Evolutionary conservation across 2,888 invertebrate species (phyloP).

Genomic region (Phengaris arion): DNA sequence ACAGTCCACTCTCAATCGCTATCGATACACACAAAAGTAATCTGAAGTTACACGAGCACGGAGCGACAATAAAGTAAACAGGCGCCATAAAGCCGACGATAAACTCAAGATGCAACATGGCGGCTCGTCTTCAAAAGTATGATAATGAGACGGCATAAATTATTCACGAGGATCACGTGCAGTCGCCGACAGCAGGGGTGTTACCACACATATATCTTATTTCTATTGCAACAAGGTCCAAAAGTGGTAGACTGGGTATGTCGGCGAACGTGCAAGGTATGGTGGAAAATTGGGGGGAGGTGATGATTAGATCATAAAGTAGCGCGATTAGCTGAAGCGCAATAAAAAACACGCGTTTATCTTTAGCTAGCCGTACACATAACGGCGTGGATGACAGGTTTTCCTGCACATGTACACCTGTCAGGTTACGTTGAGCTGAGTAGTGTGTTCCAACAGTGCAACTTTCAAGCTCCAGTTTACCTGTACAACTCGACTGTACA

Average conservation of each 20-base stretch:
- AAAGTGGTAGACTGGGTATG: no score
- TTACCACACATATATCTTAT: no score
- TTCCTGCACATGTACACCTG: no score
- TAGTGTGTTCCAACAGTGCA: no score
- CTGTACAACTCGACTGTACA: no score
- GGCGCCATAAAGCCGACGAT: background rate
- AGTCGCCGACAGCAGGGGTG: background rate
- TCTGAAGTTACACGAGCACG: background rate
- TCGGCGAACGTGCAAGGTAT: no score
- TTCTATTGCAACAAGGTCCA: no score
- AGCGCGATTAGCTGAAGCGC: constrained; percentile 1
- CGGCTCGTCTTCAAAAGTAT: constrained; percentile 14
- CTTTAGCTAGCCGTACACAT: no score
- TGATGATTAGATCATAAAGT: constrained; percentile 8
- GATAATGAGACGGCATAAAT: constrained; percentile 24
- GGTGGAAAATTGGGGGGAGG: background rate
- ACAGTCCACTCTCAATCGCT: no score
- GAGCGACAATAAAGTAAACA: background rate
- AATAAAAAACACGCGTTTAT: background rate
- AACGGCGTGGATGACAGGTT: no score
- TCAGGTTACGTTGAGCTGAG: no score
- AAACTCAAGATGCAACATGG: constrained; percentile 15
- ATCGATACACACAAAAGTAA: background rate
- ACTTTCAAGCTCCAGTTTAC: no score
- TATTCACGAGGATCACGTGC: constrained; percentile 4